A percentile compares a stretch with the other conserved stretches of the same genome.
phyloP scores from a whole-genome alignment of 2,113 vertebrate species.

The Cheilinus undulatus region DNA sequence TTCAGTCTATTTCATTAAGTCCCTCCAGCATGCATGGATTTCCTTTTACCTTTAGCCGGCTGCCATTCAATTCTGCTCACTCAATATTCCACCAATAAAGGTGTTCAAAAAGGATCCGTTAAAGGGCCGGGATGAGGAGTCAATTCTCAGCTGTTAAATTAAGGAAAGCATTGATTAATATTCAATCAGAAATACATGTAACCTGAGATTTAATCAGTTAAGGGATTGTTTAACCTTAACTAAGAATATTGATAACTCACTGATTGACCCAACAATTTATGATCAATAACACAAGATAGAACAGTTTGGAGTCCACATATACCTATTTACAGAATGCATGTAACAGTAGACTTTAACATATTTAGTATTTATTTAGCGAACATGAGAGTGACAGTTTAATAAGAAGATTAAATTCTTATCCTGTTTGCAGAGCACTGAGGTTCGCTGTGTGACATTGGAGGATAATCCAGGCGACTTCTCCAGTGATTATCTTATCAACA shows the following conservation, averaged over 20 bases:
- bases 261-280: neutral
- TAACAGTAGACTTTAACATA: conserved; percentile 17
- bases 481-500: conserved; percentile 25
- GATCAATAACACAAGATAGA: neutral
- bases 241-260: neutral
- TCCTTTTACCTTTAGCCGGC: conserved; percentile 62
- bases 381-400: conserved; percentile 54
- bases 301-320: neutral
- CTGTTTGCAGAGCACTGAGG: conserved; percentile 50
- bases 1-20: conserved; percentile 73
- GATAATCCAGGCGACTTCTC: conserved; percentile 45
- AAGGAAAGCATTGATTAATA: conserved; percentile 34
- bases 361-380: conserved; percentile 15
- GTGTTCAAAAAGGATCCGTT: conserved; percentile 69
- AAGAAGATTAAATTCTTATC: conserved; percentile 61
- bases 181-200: neutral
- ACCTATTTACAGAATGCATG: neutral
- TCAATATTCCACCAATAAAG: conserved; percentile 60
- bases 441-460: conserved; percentile 32
- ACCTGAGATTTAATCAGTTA: neutral
- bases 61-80: conserved; percentile 55
- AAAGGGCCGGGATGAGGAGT: conserved; percentile 50
- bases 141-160: conserved; percentile 44
- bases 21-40: conserved; percentile 71
- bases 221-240: neutral